These are phyloP conservation scores for Hemithea aestivaria DNA, from an alignment of 2,888 invertebrate genomes.

Conservation along the genomic window DNA sequence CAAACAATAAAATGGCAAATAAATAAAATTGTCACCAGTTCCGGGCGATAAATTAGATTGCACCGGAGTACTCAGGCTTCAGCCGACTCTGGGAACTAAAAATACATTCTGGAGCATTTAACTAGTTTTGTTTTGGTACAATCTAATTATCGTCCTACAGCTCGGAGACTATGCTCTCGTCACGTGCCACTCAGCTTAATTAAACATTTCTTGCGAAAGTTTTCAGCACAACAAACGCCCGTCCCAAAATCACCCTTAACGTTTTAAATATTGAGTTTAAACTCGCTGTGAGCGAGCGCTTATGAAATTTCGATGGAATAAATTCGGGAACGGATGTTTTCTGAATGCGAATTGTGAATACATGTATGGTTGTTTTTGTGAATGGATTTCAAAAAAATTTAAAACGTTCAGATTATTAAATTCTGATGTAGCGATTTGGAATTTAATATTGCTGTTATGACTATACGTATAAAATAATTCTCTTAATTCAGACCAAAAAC, in stretches of 20 bases:
- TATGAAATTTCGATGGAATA: conserved; percentile 5
- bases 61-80: conserved; percentile 26
- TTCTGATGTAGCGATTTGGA: no score
- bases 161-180: conserved; percentile 43
- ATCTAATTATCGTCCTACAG: conserved; percentile 44
- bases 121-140: conserved; percentile 40
- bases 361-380: not conserved
- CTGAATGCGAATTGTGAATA: conserved; percentile 9
- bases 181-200: conserved; percentile 60
- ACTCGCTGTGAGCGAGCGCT: not conserved
- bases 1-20: conserved; percentile 14
- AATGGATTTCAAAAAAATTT: conserved; percentile 3
- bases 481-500: no score
- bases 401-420: no score
- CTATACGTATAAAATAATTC: no score
- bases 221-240: conserved; percentile 15
- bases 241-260: conserved; percentile 2
- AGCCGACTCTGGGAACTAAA: conserved; percentile 19
- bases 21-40: conserved; percentile 23
- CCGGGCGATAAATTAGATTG: conserved; percentile 21
- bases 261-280: not conserved
- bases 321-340: conserved; percentile 8
- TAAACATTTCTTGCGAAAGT: conserved; percentile 52
- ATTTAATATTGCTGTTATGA: no score
- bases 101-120: conserved; percentile 22